Conservation (phyloP, 2,113 vertebrate genomes). For the Quiscalus mexicanus region DNA sequence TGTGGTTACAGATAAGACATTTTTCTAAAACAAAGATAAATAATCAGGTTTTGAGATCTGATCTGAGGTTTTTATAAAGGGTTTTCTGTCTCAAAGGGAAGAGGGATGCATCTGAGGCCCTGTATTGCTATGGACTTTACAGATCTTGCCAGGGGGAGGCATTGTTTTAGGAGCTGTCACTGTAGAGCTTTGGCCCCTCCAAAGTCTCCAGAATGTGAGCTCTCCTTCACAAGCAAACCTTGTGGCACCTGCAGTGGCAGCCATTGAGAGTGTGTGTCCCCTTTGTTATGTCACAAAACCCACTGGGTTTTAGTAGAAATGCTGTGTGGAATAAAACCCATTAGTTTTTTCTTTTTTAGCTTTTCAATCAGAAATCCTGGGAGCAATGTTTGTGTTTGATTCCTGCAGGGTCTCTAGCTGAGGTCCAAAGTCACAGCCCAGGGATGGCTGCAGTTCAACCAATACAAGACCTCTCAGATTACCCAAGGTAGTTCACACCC, state of each 20-base stretch:
- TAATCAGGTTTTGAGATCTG: background rate
- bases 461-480: rapidly evolving
- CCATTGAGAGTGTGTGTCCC: background rate
- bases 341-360: background rate
- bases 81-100: background rate
- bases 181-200: background rate
- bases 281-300: background rate
- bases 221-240: background rate
- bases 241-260: background rate
- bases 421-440: background rate
- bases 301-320: background rate
- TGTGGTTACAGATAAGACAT: background rate
- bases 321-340: background rate
- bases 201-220: background rate
- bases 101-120: background rate
- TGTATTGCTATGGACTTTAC: background rate
- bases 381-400: background rate
- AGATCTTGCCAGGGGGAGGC: background rate
- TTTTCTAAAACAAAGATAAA: background rate
- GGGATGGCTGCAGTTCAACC: background rate
- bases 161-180: background rate
- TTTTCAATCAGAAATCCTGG: background rate
- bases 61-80: background rate
- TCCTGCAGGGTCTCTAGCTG: background rate
- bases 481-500: background rate